Conservation (phyloP, 2,888 invertebrate genomes). For the Labia minor region DNA sequence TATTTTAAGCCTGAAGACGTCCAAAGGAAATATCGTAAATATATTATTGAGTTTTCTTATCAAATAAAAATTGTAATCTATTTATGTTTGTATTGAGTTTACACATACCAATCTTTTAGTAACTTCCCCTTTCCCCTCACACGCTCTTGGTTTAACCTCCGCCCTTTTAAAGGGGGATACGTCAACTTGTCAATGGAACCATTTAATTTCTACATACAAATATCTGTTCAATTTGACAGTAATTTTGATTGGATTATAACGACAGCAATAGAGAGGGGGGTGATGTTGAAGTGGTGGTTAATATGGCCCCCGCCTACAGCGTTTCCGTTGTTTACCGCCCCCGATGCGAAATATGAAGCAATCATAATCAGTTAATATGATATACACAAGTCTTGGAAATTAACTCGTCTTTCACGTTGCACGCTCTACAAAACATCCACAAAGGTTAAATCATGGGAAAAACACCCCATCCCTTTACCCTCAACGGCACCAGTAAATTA, state of each 20-base stretch:
- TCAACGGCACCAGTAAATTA: too few species aligned
- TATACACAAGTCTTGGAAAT: constrained; percentile 8
- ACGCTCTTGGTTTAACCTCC: too few species aligned
- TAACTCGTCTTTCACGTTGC: background rate
- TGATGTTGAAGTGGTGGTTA: too few species aligned
- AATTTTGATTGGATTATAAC: constrained; percentile 7
- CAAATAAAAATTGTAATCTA: too few species aligned
- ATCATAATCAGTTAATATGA: constrained; percentile 13
- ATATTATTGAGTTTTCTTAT: too few species aligned
- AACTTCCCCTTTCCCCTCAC: too few species aligned
- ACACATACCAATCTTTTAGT: too few species aligned
- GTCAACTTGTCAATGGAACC: background rate
- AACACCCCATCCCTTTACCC: background rate
- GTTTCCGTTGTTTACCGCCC: background rate
- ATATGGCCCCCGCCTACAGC: background rate
- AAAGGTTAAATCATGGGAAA: constrained; percentile 7
- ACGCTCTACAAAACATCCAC: constrained; percentile 3
- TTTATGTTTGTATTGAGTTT: too few species aligned
- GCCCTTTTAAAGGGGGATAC: too few species aligned
- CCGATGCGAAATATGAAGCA: background rate
- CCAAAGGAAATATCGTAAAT: too few species aligned
- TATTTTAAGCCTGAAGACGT: too few species aligned
- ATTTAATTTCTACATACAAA: background rate
- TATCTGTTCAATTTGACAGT: background rate
- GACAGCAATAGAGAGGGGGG: background rate